Conservation (phyloP, 1,140 invertebrate species). For the Atta colombica region DNA sequence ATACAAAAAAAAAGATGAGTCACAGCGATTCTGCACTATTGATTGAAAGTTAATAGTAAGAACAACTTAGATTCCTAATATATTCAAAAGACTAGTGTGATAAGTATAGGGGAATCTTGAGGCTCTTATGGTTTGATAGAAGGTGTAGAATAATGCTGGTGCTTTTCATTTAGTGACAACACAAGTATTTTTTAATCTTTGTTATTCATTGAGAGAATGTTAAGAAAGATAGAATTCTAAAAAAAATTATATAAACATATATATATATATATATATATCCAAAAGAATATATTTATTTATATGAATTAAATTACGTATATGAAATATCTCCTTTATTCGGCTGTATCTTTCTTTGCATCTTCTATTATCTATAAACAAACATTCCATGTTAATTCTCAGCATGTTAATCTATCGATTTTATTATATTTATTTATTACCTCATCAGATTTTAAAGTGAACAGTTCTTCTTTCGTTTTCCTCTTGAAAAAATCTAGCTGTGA, state of each 20-base stretch:
- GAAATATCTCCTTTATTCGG: background rate
- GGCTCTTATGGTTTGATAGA: too few relatives aligned
- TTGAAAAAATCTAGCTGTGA: slow-evolving; percentile 68
- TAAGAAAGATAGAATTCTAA: background rate
- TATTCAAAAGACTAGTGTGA: too few relatives aligned
- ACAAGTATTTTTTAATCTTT: too few relatives aligned
- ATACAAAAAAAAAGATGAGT: too few relatives aligned
- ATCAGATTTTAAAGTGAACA: slow-evolving; percentile 12
- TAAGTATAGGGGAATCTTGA: too few relatives aligned
- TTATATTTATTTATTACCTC: background rate
- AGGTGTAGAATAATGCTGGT: too few relatives aligned
- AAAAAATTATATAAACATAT: background rate
- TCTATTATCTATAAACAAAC: slow-evolving; percentile 25
- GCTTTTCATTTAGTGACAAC: too few relatives aligned
- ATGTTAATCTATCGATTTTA: slow-evolving; percentile 1
- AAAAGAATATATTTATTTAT: background rate
- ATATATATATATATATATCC: background rate
- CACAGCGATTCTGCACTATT: too few relatives aligned
- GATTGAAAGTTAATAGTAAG: too few relatives aligned
- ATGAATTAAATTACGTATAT: background rate
- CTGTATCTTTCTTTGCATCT: background rate
- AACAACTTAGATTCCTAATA: too few relatives aligned
- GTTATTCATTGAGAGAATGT: too few relatives aligned
- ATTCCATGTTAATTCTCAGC: background rate
- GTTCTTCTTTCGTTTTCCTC: slow-evolving; percentile 44